phyloP scores from a whole-genome alignment of 2,797 vertebrate genomes.

The Ctenosaura bakeri region DNA sequence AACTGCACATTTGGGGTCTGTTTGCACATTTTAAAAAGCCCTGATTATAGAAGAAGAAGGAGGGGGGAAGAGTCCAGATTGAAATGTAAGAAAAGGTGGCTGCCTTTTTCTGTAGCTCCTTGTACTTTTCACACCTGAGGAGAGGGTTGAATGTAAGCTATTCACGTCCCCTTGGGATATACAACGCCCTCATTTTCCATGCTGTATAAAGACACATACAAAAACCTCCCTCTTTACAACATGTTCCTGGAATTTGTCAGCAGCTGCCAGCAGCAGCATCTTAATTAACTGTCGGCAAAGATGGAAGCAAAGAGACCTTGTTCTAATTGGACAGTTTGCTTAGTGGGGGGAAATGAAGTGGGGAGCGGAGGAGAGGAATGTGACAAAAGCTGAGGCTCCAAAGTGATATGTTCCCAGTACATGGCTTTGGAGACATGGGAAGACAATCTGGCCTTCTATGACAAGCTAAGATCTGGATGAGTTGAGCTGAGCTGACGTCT shows the following conservation, averaged over 20 bases:
- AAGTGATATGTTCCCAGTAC: slow-evolving; percentile 59
- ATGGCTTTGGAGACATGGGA: fast-evolving
- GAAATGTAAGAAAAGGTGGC: slow-evolving; percentile 35
- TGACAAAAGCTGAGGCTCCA: slow-evolving; percentile 80
- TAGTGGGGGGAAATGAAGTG: slow-evolving; percentile 69
- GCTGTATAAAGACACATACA: slow-evolving; percentile 79
- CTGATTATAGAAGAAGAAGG: background rate
- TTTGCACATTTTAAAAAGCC: background rate
- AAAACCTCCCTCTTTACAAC: slow-evolving; percentile 77
- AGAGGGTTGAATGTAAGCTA: slow-evolving; percentile 78
- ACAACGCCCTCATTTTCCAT: slow-evolving; percentile 83
- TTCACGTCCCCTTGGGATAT: slow-evolving; percentile 76
- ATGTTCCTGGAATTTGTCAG: slow-evolving; percentile 84
- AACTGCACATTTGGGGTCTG: background rate
- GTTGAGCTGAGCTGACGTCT: slow-evolving; percentile 57
- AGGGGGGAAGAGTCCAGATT: background rate
- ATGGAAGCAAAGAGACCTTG: slow-evolving; percentile 81
- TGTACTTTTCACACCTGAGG: slow-evolving; percentile 76
- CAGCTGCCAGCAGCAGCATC: slow-evolving; percentile 82
- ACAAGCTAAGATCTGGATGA: fast-evolving
- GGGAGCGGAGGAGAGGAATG: slow-evolving; percentile 39
- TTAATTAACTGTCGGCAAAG: slow-evolving; percentile 85
- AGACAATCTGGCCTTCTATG: slow-evolving; percentile 46
- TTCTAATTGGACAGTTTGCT: slow-evolving; percentile 86
- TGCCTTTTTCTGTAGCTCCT: slow-evolving; percentile 44